Evolutionary conservation across 2,113 vertebrate species (phyloP).

Genomic region (Tetrax tetrax): DNA sequence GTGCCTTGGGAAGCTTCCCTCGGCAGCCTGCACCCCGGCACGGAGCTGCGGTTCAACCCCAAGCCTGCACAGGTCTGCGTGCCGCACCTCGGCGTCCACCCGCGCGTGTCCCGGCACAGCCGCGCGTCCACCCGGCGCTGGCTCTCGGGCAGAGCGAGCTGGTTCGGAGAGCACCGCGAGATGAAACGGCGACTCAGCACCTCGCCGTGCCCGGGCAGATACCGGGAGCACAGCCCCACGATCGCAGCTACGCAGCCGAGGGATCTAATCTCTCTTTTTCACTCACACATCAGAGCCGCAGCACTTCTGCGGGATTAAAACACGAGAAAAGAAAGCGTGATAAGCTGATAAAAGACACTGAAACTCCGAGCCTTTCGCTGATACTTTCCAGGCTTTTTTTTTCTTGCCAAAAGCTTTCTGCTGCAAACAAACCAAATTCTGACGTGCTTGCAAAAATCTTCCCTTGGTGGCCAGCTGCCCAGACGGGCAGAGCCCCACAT

Average conservation of each 20-base stretch:
- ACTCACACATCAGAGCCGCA: background rate
- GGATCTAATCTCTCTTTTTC: background rate
- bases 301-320: background rate
- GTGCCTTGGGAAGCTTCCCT: background rate
- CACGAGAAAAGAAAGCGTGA: background rate
- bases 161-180: background rate
- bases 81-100: background rate
- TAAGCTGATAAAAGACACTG: background rate
- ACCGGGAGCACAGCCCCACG: rapidly evolving
- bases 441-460: background rate
- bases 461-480: background rate
- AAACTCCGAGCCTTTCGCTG: background rate
- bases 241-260: background rate
- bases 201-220: background rate
- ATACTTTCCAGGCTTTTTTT: background rate
- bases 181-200: background rate
- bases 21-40: no score
- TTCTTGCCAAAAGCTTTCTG: background rate
- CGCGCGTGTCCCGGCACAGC: background rate
- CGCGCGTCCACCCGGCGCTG: no score
- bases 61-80: background rate
- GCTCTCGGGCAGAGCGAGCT: rapidly evolving
- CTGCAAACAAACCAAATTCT: background rate
- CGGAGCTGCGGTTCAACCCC: background rate
- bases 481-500: background rate